Conservation (phyloP, 2,797 vertebrate genomes). For the Etheostoma nigrum region DNA sequence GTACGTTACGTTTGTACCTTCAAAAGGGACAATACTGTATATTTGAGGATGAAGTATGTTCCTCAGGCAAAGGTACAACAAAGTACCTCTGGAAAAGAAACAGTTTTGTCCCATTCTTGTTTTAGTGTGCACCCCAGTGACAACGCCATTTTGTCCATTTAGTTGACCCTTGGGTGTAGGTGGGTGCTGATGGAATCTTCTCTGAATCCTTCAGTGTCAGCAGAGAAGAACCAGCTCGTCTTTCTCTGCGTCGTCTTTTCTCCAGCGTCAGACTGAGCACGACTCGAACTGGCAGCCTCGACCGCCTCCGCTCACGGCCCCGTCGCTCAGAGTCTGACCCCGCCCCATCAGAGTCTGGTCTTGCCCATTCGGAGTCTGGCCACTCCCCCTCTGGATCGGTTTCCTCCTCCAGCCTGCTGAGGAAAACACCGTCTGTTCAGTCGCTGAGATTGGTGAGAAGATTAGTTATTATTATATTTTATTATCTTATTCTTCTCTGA, state of each 20-base stretch:
- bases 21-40: too few relatives aligned
- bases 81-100: too few relatives aligned
- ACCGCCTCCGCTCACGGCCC: constrained; percentile 62
- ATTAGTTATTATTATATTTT: not conserved
- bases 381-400: too few relatives aligned
- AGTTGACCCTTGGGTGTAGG: too few relatives aligned
- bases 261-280: constrained; percentile 74
- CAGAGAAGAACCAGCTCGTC: constrained; percentile 65
- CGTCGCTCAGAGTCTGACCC: rapidly evolving
- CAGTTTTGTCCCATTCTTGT: too few relatives aligned
- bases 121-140: too few relatives aligned
- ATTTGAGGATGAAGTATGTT: too few relatives aligned
- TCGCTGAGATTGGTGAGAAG: constrained; percentile 71
- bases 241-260: constrained; percentile 79
- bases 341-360: rapidly evolving
- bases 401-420: constrained; percentile 36
- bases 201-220: constrained; percentile 37
- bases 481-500: too few relatives aligned
- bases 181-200: not conserved
- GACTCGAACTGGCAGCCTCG: constrained; percentile 77
- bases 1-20: too few relatives aligned
- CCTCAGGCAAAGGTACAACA: too few relatives aligned
- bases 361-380: too few relatives aligned
- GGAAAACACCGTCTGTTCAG: constrained; percentile 74
- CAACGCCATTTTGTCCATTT: too few relatives aligned